These are phyloP conservation scores for Phoronis australis DNA, from an alignment of 2,888 invertebrate genomes.

Conservation along the genomic window DNA sequence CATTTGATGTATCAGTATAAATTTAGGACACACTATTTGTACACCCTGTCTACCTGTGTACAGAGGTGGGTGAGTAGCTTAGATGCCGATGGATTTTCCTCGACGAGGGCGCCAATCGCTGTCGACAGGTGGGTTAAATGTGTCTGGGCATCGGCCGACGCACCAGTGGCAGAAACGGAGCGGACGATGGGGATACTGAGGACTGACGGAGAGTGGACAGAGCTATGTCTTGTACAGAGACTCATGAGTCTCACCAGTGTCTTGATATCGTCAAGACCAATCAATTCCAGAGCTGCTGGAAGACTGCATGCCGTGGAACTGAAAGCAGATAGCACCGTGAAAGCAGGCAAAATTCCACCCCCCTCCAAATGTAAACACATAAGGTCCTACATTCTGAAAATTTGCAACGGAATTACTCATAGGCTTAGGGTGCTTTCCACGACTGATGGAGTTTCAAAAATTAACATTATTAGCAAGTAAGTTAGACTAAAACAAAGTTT, in stretches of 20 bases:
- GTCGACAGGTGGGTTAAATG: conserved; percentile 44
- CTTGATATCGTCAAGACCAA: conserved; percentile 60
- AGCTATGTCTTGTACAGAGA: conserved; percentile 58
- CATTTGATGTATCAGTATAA: too few relatives aligned
- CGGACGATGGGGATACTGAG: neutral
- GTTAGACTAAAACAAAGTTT: too few relatives aligned
- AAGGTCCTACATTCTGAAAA: too few relatives aligned
- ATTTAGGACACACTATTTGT: too few relatives aligned
- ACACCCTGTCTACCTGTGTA: conserved; percentile 53
- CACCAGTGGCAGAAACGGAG: conserved; percentile 9
- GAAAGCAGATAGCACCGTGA: conserved; percentile 14
- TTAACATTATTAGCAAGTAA: too few relatives aligned
- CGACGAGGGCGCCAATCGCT: conserved; percentile 58
- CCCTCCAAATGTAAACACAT: too few relatives aligned
- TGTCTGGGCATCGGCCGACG: neutral
- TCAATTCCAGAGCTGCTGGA: conserved; percentile 53
- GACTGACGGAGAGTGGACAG: conserved; percentile 20
- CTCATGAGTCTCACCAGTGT: conserved; percentile 62
- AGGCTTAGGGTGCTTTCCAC: too few relatives aligned
- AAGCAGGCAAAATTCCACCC: too few relatives aligned
- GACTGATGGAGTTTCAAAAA: too few relatives aligned
- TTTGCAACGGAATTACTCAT: too few relatives aligned
- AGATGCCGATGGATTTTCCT: conserved; percentile 58
- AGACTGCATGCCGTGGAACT: conserved; percentile 55
- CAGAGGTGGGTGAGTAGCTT: conserved; percentile 60